phyloP scores from a whole-genome alignment of 2,113 vertebrate species.

The Lutjanus erythropterus region DNA sequence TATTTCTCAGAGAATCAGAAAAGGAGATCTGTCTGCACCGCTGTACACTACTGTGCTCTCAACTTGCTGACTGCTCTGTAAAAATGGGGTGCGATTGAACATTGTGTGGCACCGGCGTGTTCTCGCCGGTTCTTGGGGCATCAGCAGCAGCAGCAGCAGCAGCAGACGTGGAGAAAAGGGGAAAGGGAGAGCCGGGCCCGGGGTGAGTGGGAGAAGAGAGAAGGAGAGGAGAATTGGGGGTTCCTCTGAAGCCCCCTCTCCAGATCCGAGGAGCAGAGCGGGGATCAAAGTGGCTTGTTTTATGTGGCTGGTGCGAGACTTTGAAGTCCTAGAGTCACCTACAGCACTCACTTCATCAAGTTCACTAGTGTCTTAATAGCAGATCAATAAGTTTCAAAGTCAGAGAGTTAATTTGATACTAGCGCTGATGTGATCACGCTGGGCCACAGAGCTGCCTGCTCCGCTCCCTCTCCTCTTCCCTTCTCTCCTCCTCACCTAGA shows the following conservation, averaged over 20 bases:
- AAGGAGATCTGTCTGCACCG: conserved; percentile 59
- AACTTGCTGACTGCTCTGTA: conserved; percentile 55
- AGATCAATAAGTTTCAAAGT: conserved; percentile 99
- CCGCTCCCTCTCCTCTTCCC: conserved; percentile 62
- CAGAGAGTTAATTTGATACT: conserved; percentile 99
- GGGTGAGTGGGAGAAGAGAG: conserved; percentile 75
- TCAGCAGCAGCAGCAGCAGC: too few species aligned
- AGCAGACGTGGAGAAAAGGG: conserved; percentile 36
- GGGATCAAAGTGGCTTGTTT: conserved; percentile 99
- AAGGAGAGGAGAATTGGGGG: conserved; percentile 78
- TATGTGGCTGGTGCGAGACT: conserved; percentile 97
- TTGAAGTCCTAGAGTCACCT: conserved; percentile 99
- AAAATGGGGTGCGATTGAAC: conserved; percentile 57
- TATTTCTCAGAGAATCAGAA: conserved; percentile 63
- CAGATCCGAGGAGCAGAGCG: conserved; percentile 90
- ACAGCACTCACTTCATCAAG: conserved; percentile 99
- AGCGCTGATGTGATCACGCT: conserved; percentile 97
- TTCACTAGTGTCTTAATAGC: conserved; percentile 99
- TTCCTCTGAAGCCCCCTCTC: conserved; percentile 91
- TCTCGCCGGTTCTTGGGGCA: conserved; percentile 64
- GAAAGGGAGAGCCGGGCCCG: conserved; percentile 52
- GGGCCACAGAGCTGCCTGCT: conserved; percentile 89
- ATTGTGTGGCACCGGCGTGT: conserved; percentile 44
- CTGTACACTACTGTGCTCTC: conserved; percentile 62
- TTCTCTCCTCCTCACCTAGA: conserved; percentile 75